These are phyloP conservation scores for Clupea harengus DNA, from an alignment of 2,113 vertebrate genomes.

Conservation along the genomic window DNA sequence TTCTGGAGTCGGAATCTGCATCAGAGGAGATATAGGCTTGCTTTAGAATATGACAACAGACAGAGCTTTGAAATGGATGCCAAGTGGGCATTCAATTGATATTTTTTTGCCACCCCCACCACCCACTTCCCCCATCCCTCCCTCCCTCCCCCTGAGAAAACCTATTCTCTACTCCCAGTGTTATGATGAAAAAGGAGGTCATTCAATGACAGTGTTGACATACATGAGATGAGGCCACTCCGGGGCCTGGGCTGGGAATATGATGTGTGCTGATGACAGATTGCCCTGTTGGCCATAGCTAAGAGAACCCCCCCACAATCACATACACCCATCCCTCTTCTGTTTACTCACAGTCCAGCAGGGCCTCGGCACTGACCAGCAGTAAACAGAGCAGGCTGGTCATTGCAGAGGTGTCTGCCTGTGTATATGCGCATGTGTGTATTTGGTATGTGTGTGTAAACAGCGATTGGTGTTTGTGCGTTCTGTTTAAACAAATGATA, in stretches of 20 bases:
- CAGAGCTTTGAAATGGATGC: neutral
- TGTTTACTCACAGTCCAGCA: slow-evolving; percentile 15
- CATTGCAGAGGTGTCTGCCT: neutral
- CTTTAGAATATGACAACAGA: neutral
- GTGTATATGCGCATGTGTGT: neutral
- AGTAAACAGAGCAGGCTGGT: slow-evolving; percentile 20
- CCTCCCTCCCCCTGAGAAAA: neutral
- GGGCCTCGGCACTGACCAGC: neutral
- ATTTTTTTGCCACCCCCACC: neutral
- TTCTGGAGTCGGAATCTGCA: slow-evolving; percentile 62
- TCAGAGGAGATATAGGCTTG: slow-evolving; percentile 13
- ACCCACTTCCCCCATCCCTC: no score
- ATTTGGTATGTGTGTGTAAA: neutral
- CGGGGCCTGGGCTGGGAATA: neutral
- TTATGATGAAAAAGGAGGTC: slow-evolving; percentile 15
- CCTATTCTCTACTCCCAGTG: neutral
- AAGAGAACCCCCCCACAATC: neutral
- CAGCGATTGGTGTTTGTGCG: neutral
- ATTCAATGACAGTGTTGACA: slow-evolving; percentile 15
- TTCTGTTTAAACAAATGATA: slow-evolving; percentile 5
- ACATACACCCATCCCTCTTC: neutral
- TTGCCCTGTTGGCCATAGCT: slow-evolving; percentile 9
- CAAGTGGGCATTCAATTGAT: neutral
- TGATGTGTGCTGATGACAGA: slow-evolving; percentile 25
- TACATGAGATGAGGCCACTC: neutral